A percentile compares a stretch with the other conserved stretches of the same genome.
Evolutionary conservation across 2,113 vertebrate genomes (phyloP).

Genomic region (Caranx ignobilis): DNA sequence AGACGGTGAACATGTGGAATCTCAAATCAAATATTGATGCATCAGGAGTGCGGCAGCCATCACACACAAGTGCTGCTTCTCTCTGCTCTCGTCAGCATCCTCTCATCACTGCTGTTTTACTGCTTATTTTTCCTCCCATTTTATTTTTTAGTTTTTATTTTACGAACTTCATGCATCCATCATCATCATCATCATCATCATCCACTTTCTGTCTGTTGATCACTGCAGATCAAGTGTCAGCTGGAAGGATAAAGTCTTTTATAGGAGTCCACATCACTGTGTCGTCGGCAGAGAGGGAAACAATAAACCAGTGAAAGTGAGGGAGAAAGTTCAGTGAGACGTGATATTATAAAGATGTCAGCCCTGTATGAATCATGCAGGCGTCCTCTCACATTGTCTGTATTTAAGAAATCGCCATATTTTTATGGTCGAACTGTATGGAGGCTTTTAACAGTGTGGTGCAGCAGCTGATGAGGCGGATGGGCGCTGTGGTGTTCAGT

Average conservation of each 20-base stretch:
- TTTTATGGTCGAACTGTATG: background rate
- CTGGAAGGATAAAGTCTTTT: constrained; percentile 17
- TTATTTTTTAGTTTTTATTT: background rate
- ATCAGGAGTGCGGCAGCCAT: background rate
- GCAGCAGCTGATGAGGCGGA: background rate
- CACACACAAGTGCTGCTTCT: background rate
- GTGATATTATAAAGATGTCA: constrained; percentile 18
- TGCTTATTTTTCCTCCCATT: background rate
- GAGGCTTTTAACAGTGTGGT: background rate
- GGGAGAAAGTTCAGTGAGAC: background rate
- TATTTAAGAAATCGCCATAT: constrained; percentile 8
- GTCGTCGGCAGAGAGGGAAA: constrained; percentile 4
- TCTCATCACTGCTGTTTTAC: background rate
- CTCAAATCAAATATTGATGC: background rate
- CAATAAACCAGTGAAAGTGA: background rate
- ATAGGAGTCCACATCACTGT: constrained; percentile 34
- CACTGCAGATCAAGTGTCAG: constrained; percentile 25
- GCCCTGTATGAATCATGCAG: constrained; percentile 6
- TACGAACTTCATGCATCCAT: background rate
- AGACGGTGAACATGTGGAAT: background rate
- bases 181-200: background rate
- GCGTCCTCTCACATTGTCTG: constrained; percentile 1
- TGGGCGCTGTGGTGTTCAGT: background rate
- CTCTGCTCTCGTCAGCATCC: background rate
- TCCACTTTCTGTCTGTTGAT: background rate